Base-by-base conservation (phyloP, 2,113 vertebrate genomes). In the Lutjanus erythropterus region DNA sequence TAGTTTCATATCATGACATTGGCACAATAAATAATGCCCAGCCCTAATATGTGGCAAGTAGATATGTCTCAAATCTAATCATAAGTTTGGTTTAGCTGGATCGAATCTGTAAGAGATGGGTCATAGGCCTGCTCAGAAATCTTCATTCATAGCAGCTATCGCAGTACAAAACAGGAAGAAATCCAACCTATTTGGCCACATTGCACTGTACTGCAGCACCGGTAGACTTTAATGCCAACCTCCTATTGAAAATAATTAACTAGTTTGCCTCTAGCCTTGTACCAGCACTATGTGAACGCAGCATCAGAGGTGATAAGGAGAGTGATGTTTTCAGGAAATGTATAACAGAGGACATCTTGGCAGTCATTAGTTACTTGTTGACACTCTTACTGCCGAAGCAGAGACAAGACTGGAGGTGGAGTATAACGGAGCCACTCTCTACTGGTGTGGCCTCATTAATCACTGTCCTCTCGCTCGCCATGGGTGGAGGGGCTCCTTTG, bases 381-480 rank as follows among this genome's bases (percentile, higher is more conserved):
- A 89, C 90, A 76, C 74, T 52, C 70, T 75, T 8, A 23, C 61
- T 68, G 70, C 86, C 53, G 74, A 59, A 56, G 84, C 81, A 70
- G 81, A 88, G 86, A 84, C 35, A 6, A 29, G 86, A 81, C 77
- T 87, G 84, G 88, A 88, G 88, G 78, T 86, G 85, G 86, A 80
- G 75, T 71, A n/a, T n/a, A 86, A 89, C 77, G 64, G 90, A 90
- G 84, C 62, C 78, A 66, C 88, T 88, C 89, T 87, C 81, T 66
- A 78, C 85, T 67, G n/a, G 86, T 88, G 88, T 80, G 87, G 83
- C 89, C 91, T 92, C 91, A 93, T 94, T 93, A 92, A 94, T 94
- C 83, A 91, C 84, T 92, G 91, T 94, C 92, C 90, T 67, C 83
- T 74, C 25, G 21, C 76, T 84, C 52, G 66, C 72, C 73, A 46